Percentiles rank a stretch among this genome's conserved stretches.
These are phyloP conservation scores for Exocentrus adspersus DNA, from an alignment of 2,888 invertebrate genomes.

Conservation along the genomic window DNA sequence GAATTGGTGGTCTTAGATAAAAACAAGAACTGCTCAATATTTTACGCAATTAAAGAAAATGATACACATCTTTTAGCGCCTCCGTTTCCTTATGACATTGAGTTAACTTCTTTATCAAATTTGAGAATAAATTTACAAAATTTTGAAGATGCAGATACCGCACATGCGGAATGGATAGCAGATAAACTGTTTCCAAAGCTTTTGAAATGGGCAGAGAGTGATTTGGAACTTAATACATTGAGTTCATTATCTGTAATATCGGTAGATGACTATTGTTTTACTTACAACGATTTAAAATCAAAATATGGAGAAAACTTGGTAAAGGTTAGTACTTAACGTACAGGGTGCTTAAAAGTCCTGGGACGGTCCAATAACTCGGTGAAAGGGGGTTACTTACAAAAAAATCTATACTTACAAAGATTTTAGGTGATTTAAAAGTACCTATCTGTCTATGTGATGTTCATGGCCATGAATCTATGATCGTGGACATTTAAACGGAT, in stretches of 20 bases:
- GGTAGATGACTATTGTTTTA: conserved; percentile 73
- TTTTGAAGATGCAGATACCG: conserved; percentile 62
- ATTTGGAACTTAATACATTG: conserved; percentile 52
- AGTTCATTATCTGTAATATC: conserved; percentile 74
- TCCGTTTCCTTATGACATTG: conserved; percentile 64
- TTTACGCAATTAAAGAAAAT: conserved; percentile 64
- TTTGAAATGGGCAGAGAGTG: conserved; percentile 70
- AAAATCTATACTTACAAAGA: too few species aligned
- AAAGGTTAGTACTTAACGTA: conserved; percentile 65
- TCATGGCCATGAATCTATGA: too few species aligned
- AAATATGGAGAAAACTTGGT: conserved; percentile 82
- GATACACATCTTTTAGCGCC: conserved; percentile 62
- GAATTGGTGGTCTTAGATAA: conserved; percentile 63
- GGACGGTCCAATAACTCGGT: too few species aligned
- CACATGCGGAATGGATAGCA: conserved; percentile 67
- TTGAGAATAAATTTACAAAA: conserved; percentile 61
- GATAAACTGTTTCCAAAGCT: conserved; percentile 70
- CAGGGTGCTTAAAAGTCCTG: too few species aligned
- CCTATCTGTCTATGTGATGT: too few species aligned
- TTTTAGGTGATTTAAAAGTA: too few species aligned
- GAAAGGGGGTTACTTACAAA: too few species aligned
- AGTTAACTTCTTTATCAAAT: conserved; percentile 49
- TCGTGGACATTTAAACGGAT: too few species aligned
- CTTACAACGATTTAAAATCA: conserved; percentile 79
- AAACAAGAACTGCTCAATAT: conserved; percentile 60